Conservation (phyloP, 2,113 vertebrate genomes). For the Saguinus imperator region DNA sequence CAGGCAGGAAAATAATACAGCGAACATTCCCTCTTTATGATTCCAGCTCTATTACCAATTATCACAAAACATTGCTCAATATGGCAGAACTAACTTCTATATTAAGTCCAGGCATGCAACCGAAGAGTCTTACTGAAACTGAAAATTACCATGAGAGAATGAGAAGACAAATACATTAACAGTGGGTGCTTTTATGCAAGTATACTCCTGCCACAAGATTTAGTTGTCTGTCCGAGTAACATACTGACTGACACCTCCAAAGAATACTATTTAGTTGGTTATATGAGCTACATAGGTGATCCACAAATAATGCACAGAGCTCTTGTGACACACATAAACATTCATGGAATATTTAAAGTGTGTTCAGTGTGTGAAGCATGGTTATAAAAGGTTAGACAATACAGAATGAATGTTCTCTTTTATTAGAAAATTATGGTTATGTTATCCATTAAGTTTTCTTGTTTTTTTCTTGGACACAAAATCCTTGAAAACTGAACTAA, state of each 20-base stretch:
- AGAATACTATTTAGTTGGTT: not conserved
- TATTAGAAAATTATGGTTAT: not conserved
- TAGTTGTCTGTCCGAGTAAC: not conserved
- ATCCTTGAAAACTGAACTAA: not conserved
- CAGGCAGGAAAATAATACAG: not conserved
- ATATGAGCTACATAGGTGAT: not conserved
- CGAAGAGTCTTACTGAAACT: not conserved
- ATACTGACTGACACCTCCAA: not conserved
- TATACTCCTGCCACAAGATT: not conserved
- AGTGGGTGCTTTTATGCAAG: not conserved
- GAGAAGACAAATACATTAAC: not conserved
- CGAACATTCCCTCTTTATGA: not conserved
- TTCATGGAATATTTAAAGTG: not conserved
- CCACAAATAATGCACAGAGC: not conserved
- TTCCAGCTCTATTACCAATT: not conserved
- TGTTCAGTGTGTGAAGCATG: not conserved
- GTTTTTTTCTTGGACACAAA: not conserved
- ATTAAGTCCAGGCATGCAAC: not conserved
- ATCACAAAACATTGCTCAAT: not conserved
- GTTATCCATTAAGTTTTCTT: not conserved
- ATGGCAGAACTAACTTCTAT: not conserved
- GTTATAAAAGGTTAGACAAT: not conserved
- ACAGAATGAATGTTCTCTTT: not conserved
- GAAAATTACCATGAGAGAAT: not conserved
- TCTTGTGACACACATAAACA: not conserved